A percentile compares a stretch with the other conserved stretches of the same genome.
phyloP scores from a whole-genome alignment of 2,797 vertebrate genomes.

The Mareca penelope region DNA sequence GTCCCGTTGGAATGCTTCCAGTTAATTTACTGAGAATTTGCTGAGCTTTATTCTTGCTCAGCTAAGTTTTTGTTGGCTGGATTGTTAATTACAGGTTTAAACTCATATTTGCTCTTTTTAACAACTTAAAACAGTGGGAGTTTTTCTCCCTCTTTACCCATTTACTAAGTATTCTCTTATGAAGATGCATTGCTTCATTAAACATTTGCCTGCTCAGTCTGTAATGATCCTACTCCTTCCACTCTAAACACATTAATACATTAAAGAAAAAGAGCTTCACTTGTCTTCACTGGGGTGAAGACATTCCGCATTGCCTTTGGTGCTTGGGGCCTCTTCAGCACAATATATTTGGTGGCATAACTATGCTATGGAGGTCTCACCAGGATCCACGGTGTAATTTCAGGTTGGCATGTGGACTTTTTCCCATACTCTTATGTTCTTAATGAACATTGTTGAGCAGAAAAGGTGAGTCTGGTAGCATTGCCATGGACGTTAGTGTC shows the following conservation, averaged over 20 bases:
- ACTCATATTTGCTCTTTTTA: conserved; percentile 14
- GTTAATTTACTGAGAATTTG: conserved; percentile 33
- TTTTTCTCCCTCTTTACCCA: neutral
- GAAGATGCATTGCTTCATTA: conserved; percentile 40
- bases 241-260: neutral
- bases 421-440: neutral
- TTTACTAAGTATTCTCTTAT: conserved; percentile 13
- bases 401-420: neutral
- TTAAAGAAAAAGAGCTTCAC: neutral
- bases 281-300: neutral
- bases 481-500: too few species aligned
- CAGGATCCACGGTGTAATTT: neutral
- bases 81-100: conserved; percentile 37
- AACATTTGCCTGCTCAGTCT: neutral
- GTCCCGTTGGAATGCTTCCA: neutral
- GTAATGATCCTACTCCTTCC: neutral
- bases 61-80: conserved; percentile 6
- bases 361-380: neutral
- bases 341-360: neutral
- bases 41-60: conserved; percentile 24
- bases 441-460: neutral
- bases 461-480: neutral
- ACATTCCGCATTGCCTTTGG: neutral
- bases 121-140: neutral
- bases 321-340: neutral